Evolutionary conservation across 2,113 vertebrate genomes (phyloP).

Genomic region (Eretmochelys imbricata): DNA sequence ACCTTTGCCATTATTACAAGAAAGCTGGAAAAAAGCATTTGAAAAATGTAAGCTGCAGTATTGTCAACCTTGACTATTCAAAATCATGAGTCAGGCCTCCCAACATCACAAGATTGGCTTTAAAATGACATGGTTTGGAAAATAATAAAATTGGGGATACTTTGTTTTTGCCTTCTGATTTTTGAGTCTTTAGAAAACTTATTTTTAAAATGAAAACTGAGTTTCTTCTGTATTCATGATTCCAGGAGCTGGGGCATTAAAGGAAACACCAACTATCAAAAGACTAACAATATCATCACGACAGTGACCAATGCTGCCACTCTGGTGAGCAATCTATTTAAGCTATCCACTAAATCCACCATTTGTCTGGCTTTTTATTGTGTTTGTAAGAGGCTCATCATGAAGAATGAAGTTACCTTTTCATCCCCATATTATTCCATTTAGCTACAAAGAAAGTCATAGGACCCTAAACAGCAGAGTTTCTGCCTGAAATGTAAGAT

Average conservation of each 20-base stretch:
- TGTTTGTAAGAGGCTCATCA: not conserved
- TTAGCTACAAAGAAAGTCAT: not conserved
- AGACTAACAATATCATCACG: not conserved
- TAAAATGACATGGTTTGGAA: not conserved
- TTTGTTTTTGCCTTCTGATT: not conserved
- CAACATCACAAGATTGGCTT: not conserved
- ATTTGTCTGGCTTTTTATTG: constrained; percentile 5
- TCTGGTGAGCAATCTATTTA: not conserved
- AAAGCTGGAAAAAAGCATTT: not conserved
- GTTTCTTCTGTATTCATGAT: not conserved
- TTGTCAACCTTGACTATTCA: not conserved
- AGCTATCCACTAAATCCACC: not conserved
- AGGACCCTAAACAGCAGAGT: not conserved
- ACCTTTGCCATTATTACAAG: not conserved
- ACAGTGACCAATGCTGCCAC: not conserved
- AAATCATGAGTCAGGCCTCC: not conserved
- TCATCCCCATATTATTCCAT: not conserved
- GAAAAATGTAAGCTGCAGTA: not conserved
- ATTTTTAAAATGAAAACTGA: not conserved
- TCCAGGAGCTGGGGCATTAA: not conserved
- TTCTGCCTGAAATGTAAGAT: not conserved
- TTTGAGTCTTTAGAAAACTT: not conserved
- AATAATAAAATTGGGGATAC: not conserved
- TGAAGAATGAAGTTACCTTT: not conserved
- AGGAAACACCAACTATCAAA: not conserved